Percentiles rank a stretch among this genome's conserved stretches.
Conservation (phyloP, 2,797 vertebrate species). For the Tamandua tetradactyla region DNA sequence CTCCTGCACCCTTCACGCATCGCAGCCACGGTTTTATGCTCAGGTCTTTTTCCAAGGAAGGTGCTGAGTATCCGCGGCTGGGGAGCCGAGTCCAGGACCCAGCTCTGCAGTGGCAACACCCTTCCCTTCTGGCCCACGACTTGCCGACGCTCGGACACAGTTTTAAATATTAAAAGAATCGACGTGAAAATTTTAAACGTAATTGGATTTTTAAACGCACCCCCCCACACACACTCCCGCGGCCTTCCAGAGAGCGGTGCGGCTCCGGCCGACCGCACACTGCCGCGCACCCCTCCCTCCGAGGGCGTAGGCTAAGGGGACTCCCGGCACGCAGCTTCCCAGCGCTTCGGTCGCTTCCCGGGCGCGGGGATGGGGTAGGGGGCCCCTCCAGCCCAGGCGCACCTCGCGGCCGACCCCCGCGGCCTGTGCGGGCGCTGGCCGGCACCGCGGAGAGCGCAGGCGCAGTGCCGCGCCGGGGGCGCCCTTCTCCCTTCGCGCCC, state of each 20-base stretch:
- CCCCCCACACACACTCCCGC: no score
- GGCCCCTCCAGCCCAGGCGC: neutral
- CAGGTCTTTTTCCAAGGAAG: slow-evolving; percentile 26
- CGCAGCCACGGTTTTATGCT: neutral
- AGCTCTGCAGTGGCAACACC: neutral
- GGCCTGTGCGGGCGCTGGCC: neutral
- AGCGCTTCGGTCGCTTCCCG: neutral
- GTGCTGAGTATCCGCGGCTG: neutral
- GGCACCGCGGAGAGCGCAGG: slow-evolving; percentile 68
- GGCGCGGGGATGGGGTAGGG: neutral
- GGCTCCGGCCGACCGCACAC: neutral
- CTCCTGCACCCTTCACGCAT: neutral
- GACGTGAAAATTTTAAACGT: no score
- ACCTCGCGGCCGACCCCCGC: neutral
- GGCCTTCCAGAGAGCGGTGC: neutral
- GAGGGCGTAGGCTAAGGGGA: neutral
- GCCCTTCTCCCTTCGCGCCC: neutral
- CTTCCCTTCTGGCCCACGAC: neutral
- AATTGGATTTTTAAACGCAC: neutral
- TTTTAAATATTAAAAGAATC: neutral
- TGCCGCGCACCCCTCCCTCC: neutral
- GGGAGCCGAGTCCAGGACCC: neutral
- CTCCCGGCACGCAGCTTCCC: neutral
- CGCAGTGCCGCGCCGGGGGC: slow-evolving; percentile 37
- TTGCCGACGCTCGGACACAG: neutral